Evolutionary conservation across 2,113 vertebrate species (phyloP), one percentile per base, ranked within the genome.

Genomic region (Pteruthius melanotis): DNA sequence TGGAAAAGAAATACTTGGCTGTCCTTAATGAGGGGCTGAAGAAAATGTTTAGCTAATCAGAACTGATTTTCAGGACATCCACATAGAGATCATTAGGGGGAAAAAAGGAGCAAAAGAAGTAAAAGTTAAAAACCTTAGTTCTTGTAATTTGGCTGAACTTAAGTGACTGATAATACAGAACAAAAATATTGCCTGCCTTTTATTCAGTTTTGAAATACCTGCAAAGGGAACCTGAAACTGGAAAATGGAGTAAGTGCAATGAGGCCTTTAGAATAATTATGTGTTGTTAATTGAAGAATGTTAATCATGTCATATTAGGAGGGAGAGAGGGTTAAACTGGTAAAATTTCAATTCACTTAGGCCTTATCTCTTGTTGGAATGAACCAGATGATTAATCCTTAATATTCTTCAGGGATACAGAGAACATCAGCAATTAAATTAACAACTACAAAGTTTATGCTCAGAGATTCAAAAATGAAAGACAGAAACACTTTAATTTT

Each of bases 301-400:
- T 98, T 98, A 98, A 98, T 99, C 98, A 98, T 97, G 97, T 98
- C 98, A 98, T 97, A 98, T 98, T 98, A 98, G 96, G 97, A 98
- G 81, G 82, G 96, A 98, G 98, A 98, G 98, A 97, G 98, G 98
- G 98, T 98, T 98, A 98, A 99, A 98, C 94, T 98, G 97, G 97
- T 98, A 98, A 98, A 98, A 98, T 98, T 98, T 98, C 98, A 98
- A 98, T 98, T 98, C 98, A 97, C 97, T 98, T 97, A 98, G 96
- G 98, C 96, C 98, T 98, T 98, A 98, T 99, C 98, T 98, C 98
- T 96, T 97, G 97, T 97, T 97, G 96, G 98, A 98, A 98, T 97
- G 98, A 98, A 97, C 96, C 98, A 98, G 98, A 98, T 98, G 98
- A 98, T 98, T 98, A 99, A 99, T 99, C 98, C 98, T 98, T 98